phyloP scores from a whole-genome alignment of 2,113 vertebrate genomes.

The Lepisosteus oculatus region DNA sequence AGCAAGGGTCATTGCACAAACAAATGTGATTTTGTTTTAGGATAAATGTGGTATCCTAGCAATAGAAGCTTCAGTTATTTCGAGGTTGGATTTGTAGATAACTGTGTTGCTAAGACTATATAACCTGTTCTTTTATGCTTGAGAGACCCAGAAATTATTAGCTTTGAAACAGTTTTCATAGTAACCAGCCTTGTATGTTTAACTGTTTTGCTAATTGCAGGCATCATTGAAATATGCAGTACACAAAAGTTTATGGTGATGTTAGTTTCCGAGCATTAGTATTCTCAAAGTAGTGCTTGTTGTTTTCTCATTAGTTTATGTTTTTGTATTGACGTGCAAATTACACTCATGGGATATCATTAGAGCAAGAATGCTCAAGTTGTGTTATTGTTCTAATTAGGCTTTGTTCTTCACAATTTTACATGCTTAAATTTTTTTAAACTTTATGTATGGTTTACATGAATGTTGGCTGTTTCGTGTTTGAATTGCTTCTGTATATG shows the following conservation, averaged over 20 bases:
- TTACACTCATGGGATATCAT: slow-evolving; percentile 21
- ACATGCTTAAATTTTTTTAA: slow-evolving; percentile 5
- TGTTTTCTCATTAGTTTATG: slow-evolving; percentile 27
- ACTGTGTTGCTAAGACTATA: no score
- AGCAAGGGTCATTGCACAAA: no score
- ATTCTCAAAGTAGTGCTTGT: slow-evolving; percentile 20
- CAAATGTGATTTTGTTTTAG: no score
- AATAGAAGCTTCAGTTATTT: no score
- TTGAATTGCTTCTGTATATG: neutral
- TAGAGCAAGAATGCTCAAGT: slow-evolving; percentile 2
- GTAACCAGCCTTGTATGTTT: neutral
- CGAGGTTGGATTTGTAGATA: no score
- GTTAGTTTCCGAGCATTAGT: slow-evolving; percentile 1
- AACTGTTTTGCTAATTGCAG: slow-evolving; percentile 15
- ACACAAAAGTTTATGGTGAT: neutral
- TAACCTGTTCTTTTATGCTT: no score
- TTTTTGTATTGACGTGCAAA: slow-evolving; percentile 30
- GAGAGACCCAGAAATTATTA: no score
- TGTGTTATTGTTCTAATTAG: slow-evolving; percentile 10
- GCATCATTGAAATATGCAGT: neutral
- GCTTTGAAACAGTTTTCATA: no score
- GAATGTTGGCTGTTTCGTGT: neutral
- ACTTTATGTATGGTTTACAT: neutral
- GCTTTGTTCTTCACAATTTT: neutral
- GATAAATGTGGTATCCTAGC: no score